phyloP scores from a whole-genome alignment of 2,113 vertebrate species.

The Phasianus colchicus region DNA sequence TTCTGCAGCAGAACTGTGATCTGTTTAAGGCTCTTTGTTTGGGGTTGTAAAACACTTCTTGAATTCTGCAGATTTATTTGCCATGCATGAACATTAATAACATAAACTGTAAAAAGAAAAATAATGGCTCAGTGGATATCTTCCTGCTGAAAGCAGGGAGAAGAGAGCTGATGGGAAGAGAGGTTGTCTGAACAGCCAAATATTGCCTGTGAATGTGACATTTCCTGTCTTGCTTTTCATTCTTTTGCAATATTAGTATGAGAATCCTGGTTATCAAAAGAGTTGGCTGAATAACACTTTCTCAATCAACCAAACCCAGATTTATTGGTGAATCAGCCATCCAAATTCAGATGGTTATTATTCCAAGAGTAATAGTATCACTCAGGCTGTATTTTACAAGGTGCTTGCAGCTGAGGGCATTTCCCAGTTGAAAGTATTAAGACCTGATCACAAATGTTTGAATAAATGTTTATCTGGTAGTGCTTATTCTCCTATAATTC shows the following conservation, averaged over 20 bases:
- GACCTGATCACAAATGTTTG: background rate
- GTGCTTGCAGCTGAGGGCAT: background rate
- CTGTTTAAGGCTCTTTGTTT: background rate
- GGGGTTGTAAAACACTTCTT: background rate
- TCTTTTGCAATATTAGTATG: background rate
- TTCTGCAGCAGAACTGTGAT: background rate
- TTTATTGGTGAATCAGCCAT: background rate
- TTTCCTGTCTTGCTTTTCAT: background rate
- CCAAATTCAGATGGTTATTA: background rate
- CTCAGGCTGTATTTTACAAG: background rate
- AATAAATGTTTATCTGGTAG: background rate
- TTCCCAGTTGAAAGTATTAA: background rate
- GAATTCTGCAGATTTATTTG: background rate
- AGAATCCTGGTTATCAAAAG: background rate
- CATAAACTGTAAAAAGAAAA: background rate
- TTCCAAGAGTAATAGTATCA: background rate
- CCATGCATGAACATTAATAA: background rate
- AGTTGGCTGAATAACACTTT: background rate
- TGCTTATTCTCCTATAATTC: background rate
- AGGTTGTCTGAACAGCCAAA: background rate
- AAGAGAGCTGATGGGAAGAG: background rate
- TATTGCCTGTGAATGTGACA: background rate
- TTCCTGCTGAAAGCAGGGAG: background rate
- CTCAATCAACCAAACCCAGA: rapidly evolving
- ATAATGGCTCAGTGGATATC: background rate